Percentiles rank a stretch among this genome's conserved stretches.
Conservation (phyloP, 2,113 vertebrate species). For the Sylvilagus bachmani region DNA sequence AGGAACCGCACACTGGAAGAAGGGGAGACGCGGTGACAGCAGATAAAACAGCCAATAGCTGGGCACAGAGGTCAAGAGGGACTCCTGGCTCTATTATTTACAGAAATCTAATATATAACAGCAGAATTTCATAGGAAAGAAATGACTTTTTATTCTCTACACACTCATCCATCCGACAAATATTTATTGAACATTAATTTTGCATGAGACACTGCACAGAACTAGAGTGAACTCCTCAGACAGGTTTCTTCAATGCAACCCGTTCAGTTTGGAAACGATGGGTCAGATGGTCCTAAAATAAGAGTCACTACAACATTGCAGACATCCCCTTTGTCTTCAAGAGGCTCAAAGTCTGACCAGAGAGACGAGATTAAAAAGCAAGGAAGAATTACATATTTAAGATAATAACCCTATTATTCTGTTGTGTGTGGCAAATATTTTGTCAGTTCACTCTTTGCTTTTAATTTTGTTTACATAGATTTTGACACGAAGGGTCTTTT, state of each 20-base stretch:
- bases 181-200: constrained; percentile 51
- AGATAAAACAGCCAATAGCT: background rate
- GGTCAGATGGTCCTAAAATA: background rate
- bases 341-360: background rate
- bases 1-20: background rate
- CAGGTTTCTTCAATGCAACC: background rate
- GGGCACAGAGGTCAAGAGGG: background rate
- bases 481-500: constrained; percentile 58
- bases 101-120: background rate
- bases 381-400: constrained; percentile 7
- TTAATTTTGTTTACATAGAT: constrained; percentile 56
- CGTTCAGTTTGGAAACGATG: background rate
- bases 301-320: background rate
- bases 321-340: background rate
- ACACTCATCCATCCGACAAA: constrained; percentile 38
- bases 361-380: constrained; percentile 29
- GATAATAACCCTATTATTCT: background rate
- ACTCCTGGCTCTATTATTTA: background rate
- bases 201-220: constrained; percentile 41
- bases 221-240: background rate
- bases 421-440: constrained; percentile 67
- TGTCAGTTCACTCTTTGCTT: constrained; percentile 62
- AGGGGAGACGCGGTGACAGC: background rate
- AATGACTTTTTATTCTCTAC: background rate
- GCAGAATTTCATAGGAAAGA: background rate